Evolutionary conservation across 2,888 invertebrate genomes (phyloP).

Genomic region (Gari tellinella): DNA sequence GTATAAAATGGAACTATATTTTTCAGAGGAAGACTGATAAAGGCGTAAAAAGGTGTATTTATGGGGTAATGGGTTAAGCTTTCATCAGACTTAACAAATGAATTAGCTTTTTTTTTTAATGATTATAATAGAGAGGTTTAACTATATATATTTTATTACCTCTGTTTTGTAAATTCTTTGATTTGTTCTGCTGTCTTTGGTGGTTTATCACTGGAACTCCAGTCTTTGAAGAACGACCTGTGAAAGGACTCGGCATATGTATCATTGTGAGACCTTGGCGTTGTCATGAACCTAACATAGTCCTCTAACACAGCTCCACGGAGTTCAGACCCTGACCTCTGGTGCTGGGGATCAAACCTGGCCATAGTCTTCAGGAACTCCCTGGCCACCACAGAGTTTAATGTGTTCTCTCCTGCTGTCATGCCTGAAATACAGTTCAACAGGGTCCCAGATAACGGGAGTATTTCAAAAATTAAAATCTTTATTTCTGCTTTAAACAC

Average conservation of each 20-base stretch:
- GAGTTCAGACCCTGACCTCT: slow-evolving; percentile 61
- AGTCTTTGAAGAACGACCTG: slow-evolving; percentile 77
- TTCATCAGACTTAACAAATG: too few species aligned
- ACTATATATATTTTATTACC: slow-evolving; percentile 51
- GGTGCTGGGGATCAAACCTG: slow-evolving; percentile 66
- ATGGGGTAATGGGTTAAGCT: too few species aligned
- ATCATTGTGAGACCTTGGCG: slow-evolving; percentile 77
- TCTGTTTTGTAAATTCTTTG: slow-evolving; percentile 71
- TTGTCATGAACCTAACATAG: slow-evolving; percentile 80
- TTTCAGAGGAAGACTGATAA: too few species aligned
- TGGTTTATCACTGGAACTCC: slow-evolving; percentile 56
- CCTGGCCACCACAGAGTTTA: slow-evolving; percentile 74
- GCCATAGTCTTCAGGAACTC: slow-evolving; percentile 72
- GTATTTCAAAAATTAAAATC: too few species aligned
- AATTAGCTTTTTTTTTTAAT: too few species aligned
- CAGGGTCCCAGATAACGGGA: too few species aligned
- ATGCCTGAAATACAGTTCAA: too few species aligned
- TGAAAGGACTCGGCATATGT: slow-evolving; percentile 81
- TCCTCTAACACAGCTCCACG: slow-evolving; percentile 72
- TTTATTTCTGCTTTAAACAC: too few species aligned
- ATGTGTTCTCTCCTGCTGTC: slow-evolving; percentile 79
- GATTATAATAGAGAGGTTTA: too few species aligned
- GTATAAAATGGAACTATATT: too few species aligned
- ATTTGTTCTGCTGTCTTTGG: slow-evolving; percentile 65
- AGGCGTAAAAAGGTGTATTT: too few species aligned